Base-by-base conservation (phyloP, 2,797 vertebrate species). In the Rallus crepitans region DNA sequence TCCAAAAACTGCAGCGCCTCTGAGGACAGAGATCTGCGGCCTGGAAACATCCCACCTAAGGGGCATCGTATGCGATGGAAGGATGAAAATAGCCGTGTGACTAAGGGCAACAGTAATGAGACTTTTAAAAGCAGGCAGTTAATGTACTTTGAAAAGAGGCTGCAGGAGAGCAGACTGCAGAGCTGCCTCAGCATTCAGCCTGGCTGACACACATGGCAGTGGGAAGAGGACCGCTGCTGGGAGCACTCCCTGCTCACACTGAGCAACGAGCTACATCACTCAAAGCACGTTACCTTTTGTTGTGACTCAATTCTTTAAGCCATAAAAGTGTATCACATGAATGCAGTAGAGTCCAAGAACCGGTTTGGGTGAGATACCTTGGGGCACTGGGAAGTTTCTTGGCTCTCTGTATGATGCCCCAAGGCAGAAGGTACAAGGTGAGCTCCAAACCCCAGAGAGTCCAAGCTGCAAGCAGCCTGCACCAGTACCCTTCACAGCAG, bases 41-140 rank as follows among this genome's bases (percentile, higher is more conserved):
- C 76, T 64, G 57, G 37, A 82, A 82, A 68, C 10, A 39, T 50
- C 45, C 31, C 33, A 73, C 25, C 60, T 35, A 52, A 60, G 21
- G 25, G 25, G 7, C 7, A 2, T 42, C 1, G 1, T 9, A 35
- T 30, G 21, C 0, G 0, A 30, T 8, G 7, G 45, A 80, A 80
- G 21, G 15, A 70, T 60, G 82, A 42, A 66, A 86, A 50, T 1
- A 66, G 45, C 31, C 47, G 70, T 27, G 50, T 0, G 6, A 82
- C 20, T 61, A 59, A 79, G 19, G 35, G 15, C 31, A 78, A 72
- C 21, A 63, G 27, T 42, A 92, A 69, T 13, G 27, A 70, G 60
- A 70, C 14, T 72, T 63, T 37, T 52, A 23, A 53, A 66, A 88
- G 64, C 2, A 1, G 35, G 5, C 60, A 40, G 53, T 28, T 63